Base-by-base conservation (phyloP, 2,888 invertebrate genomes). In the Aspidapion aeneum region DNA sequence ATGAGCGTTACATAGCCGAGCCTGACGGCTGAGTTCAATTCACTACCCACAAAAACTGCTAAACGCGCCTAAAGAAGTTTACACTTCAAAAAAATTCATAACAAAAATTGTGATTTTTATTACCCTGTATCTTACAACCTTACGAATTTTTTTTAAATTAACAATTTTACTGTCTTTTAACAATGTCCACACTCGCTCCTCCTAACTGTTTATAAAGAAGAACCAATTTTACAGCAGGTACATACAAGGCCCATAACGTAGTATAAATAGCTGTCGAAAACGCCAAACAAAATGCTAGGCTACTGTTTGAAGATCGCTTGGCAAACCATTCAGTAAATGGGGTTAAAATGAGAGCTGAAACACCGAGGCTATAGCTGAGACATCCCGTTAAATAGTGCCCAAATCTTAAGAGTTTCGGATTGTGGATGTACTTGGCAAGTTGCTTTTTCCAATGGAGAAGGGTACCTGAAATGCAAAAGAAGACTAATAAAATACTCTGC, bases 371-470 rank as follows among this genome's bases (percentile, higher is more conserved):
- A 55, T 72, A 71, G 5, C 71, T 69, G 21, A 70, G 20, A 19
- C 68, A 67, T 50, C 75, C 75, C 55, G 68, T 66, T 48, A 65
- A 59, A 19, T 73, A 67, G 61, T 75, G 75, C 3, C 73, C 62
- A 18, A 73, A 70, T 62, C 74, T 75, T 19, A 69, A 66, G 12
- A 72, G 50, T 21, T 69, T 73, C 5, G 74, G 73, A 17, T 65
- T 67, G 9, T 16, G 18, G 17, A 74, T 64, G 17, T 65, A 70
- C 1, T 62, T 60, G 52, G 70, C 71, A 17, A 79, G 65, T 63
- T 75, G 70, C 18, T 69, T 70, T 61, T 72, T 74, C 63, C 74
- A 78, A n/a, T 77, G 68, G 7, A 76, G 70, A 2, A 67, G 58
- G n/a, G 74, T 63, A 18, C 35, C 35, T 35, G 35, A 7, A 35